Percentiles rank a stretch among this genome's conserved stretches.
Evolutionary conservation across 2,888 invertebrate species (phyloP).

Genomic region (Acleris cristana): DNA sequence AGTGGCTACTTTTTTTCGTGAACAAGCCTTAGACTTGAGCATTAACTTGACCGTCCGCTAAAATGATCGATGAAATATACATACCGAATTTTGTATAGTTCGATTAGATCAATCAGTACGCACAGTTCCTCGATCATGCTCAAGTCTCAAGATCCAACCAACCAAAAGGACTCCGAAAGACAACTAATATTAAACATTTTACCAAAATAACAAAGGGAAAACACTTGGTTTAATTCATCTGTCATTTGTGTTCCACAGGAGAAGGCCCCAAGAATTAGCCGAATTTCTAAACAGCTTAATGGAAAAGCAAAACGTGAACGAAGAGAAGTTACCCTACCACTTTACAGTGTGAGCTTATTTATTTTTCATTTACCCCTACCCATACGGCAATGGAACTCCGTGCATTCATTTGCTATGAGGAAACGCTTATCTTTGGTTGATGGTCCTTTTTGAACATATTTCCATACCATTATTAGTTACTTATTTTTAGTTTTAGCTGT

Average conservation of each 20-base stretch:
- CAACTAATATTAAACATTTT: no score
- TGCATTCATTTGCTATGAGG: constrained; percentile 38
- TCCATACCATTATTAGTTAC: constrained; percentile 36
- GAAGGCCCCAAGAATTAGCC: constrained; percentile 81
- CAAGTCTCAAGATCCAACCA: no score
- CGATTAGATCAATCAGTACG: no score
- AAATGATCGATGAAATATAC: no score
- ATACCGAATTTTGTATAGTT: no score
- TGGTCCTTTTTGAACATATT: constrained; percentile 46
- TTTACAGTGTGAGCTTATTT: constrained; percentile 83
- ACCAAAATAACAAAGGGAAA: no score
- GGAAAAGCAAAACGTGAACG: constrained; percentile 71
- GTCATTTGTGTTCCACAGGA: constrained; percentile 78
- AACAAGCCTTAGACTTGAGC: no score
- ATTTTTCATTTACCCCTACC: constrained; percentile 56
- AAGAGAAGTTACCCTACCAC: constrained; percentile 83
- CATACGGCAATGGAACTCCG: constrained; percentile 51
- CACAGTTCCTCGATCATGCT: no score
- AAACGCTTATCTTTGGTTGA: constrained; percentile 6
- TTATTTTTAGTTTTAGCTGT: constrained; percentile 23
- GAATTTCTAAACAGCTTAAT: constrained; percentile 81
- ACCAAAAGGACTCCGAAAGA: no score
- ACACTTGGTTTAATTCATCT: constrained; percentile 42
- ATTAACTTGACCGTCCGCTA: no score
- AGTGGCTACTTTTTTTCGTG: no score